Evolutionary conservation across 23 tunicate genomes (phyloP).

Genomic region (Clavelina lepadiformis): DNA sequence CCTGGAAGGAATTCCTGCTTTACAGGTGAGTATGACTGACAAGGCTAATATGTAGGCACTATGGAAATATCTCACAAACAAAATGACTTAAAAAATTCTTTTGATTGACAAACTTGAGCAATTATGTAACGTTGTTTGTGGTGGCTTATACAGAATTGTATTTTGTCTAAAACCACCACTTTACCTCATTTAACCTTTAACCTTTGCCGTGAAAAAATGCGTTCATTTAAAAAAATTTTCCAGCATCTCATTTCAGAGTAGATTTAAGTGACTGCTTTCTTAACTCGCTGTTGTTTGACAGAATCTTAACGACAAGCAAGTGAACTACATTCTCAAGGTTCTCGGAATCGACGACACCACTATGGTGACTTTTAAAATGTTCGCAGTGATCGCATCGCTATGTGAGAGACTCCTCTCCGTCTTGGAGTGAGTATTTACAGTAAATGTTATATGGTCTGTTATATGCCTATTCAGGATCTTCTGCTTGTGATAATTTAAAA

Average conservation of each 20-base stretch:
- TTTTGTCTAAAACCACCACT: no score
- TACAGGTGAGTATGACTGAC: conserved; percentile 30
- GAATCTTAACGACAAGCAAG: conserved; percentile 64
- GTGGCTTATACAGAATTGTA: no score
- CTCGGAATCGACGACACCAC: conserved; percentile 86
- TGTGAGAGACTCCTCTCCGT: conserved; percentile 68
- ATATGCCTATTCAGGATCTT: no score
- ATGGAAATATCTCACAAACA: no score
- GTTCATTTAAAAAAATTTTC: background rate
- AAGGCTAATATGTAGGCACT: background rate
- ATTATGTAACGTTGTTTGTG: no score
- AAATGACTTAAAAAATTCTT: no score
- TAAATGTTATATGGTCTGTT: no score
- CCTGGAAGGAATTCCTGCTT: conserved; percentile 67
- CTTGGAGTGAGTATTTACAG: conserved; percentile 85
- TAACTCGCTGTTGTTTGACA: background rate
- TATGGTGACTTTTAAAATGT: conserved; percentile 82
- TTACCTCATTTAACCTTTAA: no score
- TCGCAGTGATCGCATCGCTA: conserved; percentile 67
- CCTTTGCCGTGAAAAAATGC: no score
- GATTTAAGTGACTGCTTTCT: background rate
- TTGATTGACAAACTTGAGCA: no score
- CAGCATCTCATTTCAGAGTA: no score
- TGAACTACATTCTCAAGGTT: conserved; percentile 55
- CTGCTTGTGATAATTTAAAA: no score